Conservation (phyloP, 2,888 invertebrate species). For the Margaritifera margaritifera region DNA sequence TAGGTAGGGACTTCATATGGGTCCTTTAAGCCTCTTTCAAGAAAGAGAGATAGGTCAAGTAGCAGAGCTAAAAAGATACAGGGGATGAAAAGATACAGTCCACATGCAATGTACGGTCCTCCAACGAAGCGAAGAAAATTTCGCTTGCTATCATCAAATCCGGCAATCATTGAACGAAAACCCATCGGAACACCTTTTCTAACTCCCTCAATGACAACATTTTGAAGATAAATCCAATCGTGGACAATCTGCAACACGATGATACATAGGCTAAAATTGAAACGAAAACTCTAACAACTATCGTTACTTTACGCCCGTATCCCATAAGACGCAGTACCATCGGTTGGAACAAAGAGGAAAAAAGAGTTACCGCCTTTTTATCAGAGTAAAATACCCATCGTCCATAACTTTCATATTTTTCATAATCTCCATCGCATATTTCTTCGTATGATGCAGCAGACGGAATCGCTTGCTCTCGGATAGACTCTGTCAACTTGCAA, state of each 20-base stretch:
- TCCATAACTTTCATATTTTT: too few species aligned
- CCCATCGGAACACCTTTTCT: constrained; percentile 35
- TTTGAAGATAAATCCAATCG: constrained; percentile 12
- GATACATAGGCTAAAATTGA: too few species aligned
- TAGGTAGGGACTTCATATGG: constrained; percentile 5
- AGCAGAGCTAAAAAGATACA: constrained; percentile 20
- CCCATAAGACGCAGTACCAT: too few species aligned
- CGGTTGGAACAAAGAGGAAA: too few species aligned
- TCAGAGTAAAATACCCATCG: too few species aligned
- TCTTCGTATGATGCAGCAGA: neutral
- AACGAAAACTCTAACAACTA: too few species aligned
- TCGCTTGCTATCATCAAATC: constrained; percentile 22
- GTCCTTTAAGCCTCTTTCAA: constrained; percentile 20
- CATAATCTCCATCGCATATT: neutral
- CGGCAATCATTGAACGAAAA: constrained; percentile 37
- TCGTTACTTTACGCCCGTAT: too few species aligned
- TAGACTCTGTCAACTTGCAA: neutral
- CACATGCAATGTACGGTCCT: constrained; percentile 33
- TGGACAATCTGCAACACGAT: too few species aligned
- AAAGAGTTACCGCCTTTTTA: too few species aligned
- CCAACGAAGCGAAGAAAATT: constrained; percentile 35
- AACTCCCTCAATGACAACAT: constrained; percentile 25
- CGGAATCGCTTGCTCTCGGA: too few species aligned
- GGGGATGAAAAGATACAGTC: constrained; percentile 19
- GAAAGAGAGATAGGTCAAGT: constrained; percentile 16